phyloP scores from a whole-genome alignment of 2,797 vertebrate genomes.

The Tauraco hartlaubi region DNA sequence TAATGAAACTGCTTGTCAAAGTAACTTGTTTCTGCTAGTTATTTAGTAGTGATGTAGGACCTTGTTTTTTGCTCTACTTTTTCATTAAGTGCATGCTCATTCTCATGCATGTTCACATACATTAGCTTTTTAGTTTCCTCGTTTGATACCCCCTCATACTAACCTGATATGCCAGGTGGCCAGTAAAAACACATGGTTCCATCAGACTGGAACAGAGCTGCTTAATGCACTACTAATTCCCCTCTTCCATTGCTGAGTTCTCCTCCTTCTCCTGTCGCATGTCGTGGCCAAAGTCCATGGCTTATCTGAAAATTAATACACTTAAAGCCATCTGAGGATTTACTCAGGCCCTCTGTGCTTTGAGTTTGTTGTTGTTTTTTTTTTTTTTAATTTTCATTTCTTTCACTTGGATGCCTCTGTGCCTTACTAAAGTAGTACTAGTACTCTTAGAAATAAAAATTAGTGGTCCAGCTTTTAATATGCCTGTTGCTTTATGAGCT shows the following conservation, averaged over 20 bases:
- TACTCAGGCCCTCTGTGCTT: not conserved
- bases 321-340: slow-evolving; percentile 21
- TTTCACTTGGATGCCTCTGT: not conserved
- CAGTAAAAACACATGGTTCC: not conserved
- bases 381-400: not conserved
- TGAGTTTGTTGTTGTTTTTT: not conserved
- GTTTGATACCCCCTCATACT: not conserved
- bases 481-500: not conserved
- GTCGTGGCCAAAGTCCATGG: not conserved
- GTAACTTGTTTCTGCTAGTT: not conserved
- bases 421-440: not conserved
- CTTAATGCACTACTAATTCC: slow-evolving; percentile 16
- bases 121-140: not conserved
- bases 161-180: not conserved
- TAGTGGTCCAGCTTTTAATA: not conserved
- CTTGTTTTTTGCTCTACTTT: not conserved
- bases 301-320: slow-evolving; percentile 7
- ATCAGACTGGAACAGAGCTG: slow-evolving; percentile 4
- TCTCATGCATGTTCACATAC: not conserved
- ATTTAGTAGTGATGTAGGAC: not conserved
- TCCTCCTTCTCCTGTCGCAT: not conserved
- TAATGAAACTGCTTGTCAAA: not conserved
- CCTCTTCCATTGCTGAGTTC: not conserved
- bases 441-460: not conserved
- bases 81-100: not conserved